Base-by-base conservation (phyloP, 2,797 vertebrate genomes). In the Syngnathus acus region DNA sequence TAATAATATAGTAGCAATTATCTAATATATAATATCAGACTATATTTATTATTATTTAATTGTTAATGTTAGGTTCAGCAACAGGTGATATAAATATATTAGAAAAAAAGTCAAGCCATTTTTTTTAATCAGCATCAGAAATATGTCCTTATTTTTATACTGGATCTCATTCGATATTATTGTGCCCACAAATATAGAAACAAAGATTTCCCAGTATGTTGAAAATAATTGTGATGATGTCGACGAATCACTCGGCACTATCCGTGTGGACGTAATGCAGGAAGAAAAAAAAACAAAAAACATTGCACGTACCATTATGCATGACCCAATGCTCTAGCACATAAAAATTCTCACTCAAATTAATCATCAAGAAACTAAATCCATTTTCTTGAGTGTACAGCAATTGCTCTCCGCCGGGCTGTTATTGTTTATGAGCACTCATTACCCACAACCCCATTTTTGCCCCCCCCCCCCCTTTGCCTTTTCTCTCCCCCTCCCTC, bases 401-500 rank as follows among this genome's bases (percentile, higher is more conserved):
- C 66, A 65, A 53, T 73, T 70, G 64, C 37, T 76, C 66, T 47
- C 65, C 45, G 51, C 62, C 23, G 55, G n/a, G 32, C 54, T 55
- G 32, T 68, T 72, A 66, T 79, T 82, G 76, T 84, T 76, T 69
- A 65, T 23, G 21, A 73, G 39, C 45, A 11, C 40, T 70, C 66
- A 65, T 42, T 63, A 65, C 67, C 71, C 68, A 69, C 65, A 69
- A 68, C 38, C 54, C 48, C 11, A 13, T 65, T 72, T 4, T n/a
- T 48, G 70, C 64, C 62, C 70, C 68, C 74, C 50, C 70, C 40
- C 9, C 26, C 54, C 9, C 19, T 50, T 6, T 66, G 62, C 69
- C 66, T 68, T 66, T 64, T 67, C 76, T 64, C 66, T 67, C 66
- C 68, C 78, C 74, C 78, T 72, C 45, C 11, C 78, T 78, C 64